Percentiles rank a stretch among this genome's conserved stretches.
phyloP scores from a whole-genome alignment of 2,888 invertebrate species.

The Spicauda simplicius region DNA sequence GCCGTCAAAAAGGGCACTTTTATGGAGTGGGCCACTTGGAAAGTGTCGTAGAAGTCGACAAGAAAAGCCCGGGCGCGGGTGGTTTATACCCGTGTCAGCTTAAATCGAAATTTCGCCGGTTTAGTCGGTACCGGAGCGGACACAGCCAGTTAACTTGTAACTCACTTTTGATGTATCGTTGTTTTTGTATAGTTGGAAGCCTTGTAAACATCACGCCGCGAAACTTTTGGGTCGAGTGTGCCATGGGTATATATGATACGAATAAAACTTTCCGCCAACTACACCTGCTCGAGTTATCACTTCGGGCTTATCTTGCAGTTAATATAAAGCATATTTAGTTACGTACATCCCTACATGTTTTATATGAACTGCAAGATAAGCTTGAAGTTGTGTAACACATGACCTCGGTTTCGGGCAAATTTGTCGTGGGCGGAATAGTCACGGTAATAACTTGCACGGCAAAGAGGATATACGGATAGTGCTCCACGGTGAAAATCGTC shows the following conservation, averaged over 20 bases:
- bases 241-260: constrained; percentile 35
- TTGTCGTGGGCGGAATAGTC: constrained; percentile 40
- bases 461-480: constrained; percentile 35
- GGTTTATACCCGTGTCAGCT: constrained; percentile 64
- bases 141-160: constrained; percentile 74
- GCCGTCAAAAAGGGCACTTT: constrained; percentile 31
- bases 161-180: constrained; percentile 81
- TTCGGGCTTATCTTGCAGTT: constrained; percentile 34
- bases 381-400: constrained; percentile 41
- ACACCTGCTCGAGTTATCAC: constrained; percentile 42
- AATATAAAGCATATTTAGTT: constrained; percentile 31
- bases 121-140: constrained; percentile 60
- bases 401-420: constrained; percentile 43
- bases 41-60: constrained; percentile 63
- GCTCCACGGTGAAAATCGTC: constrained; percentile 27
- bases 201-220: constrained; percentile 67
- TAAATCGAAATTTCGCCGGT: constrained; percentile 69
- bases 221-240: constrained; percentile 38
- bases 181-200: constrained; percentile 73
- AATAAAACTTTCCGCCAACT: constrained; percentile 41
- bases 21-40: constrained; percentile 48
- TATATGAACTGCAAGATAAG: constrained; percentile 43
- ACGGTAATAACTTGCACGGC: constrained; percentile 36
- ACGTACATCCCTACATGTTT: constrained; percentile 19
- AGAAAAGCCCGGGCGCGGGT: constrained; percentile 48